These are phyloP conservation scores for Punctoribates punctum DNA, from an alignment of 2,888 invertebrate genomes.

Conservation along the genomic window DNA sequence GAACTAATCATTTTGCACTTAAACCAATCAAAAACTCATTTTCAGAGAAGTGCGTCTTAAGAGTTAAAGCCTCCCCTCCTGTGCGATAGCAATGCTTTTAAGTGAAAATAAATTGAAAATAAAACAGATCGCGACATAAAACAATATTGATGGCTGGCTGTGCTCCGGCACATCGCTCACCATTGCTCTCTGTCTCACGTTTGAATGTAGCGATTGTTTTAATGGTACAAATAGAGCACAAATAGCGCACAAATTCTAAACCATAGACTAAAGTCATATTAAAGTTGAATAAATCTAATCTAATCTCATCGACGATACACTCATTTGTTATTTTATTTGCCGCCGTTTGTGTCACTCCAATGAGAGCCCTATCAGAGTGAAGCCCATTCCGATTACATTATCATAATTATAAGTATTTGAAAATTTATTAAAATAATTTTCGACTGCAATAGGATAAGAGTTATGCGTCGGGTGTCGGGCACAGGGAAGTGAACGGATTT, in stretches of 20 bases:
- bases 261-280: conserved; percentile 7
- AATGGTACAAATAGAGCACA: background rate
- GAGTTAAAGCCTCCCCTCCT: conserved; percentile 24
- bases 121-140: conserved; percentile 33
- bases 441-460: background rate
- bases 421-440: background rate
- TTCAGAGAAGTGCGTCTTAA: conserved; percentile 10
- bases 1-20: background rate
- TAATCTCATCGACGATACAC: conserved; percentile 6
- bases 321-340: conserved; percentile 27
- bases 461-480: background rate
- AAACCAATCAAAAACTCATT: conserved; percentile 30
- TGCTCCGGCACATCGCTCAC: background rate
- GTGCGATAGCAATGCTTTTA: conserved; percentile 34
- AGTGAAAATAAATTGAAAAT: conserved; percentile 34
- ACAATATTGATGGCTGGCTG: conserved; percentile 21
- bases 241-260: conserved; percentile 9
- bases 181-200: conserved; percentile 20
- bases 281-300: conserved; percentile 22
- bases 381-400: background rate
- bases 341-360: too few species aligned
- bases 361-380: too few species aligned
- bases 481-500: conserved; percentile 2
- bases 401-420: conserved; percentile 4
- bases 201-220: conserved; percentile 27